Percentiles rank a stretch among this genome's conserved stretches.
phyloP scores from a whole-genome alignment of 1,140 invertebrate species.

The Drosophila suzukii region DNA sequence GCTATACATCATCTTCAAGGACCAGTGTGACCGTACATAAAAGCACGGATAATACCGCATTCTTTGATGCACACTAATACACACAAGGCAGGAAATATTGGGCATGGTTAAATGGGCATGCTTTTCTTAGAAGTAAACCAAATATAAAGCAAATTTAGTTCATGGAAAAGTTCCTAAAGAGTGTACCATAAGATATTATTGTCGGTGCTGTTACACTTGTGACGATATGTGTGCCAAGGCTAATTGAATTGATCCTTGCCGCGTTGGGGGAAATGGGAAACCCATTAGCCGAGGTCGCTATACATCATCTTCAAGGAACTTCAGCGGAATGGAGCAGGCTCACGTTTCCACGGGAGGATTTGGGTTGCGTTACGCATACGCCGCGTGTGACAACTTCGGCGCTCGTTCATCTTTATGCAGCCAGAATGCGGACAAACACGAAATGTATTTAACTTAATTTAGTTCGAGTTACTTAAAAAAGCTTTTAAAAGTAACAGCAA shows the following conservation, averaged over 20 bases:
- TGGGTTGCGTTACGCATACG: conserved; percentile 52
- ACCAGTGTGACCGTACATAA: too few species aligned
- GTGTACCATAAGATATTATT: too few species aligned
- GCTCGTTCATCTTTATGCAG: conserved; percentile 21
- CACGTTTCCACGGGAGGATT: not conserved
- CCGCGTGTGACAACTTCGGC: conserved; percentile 24
- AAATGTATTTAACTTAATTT: conserved; percentile 79
- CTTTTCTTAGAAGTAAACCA: too few species aligned
- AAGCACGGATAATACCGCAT: too few species aligned
- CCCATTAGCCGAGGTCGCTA: conserved; percentile 21
- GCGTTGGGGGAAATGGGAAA: conserved; percentile 1
- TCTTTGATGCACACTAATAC: too few species aligned
- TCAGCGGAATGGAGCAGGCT: not conserved
- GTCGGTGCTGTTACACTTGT: not conserved
- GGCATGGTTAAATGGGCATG: too few species aligned
- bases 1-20: conserved; percentile 16
- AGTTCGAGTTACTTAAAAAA: conserved; percentile 81
- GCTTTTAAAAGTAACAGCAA: conserved; percentile 75
- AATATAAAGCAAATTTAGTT: too few species aligned
- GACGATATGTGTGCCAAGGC: conserved; percentile 31
- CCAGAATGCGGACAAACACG: conserved; percentile 16
- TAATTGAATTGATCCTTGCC: conserved; percentile 42
- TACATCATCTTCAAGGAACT: conserved; percentile 22
- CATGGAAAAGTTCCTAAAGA: too few species aligned
- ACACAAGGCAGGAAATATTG: too few species aligned